Conservation (phyloP, 2,797 vertebrate species). For the Erethizon dorsatum region DNA sequence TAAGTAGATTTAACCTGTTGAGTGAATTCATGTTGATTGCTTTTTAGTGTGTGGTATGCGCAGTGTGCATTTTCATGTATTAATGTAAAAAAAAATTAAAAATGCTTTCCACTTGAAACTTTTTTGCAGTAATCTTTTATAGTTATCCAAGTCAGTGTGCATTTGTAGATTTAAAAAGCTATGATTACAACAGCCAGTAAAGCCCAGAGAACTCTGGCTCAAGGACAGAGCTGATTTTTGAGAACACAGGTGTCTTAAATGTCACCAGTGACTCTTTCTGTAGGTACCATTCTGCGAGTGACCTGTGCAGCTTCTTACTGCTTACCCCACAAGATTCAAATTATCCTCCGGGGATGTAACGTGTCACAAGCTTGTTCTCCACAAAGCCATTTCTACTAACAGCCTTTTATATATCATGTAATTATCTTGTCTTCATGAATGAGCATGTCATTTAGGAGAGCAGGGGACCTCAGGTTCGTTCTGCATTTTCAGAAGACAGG, state of each 20-base stretch:
- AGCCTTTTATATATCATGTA: neutral
- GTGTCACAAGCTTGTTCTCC: neutral
- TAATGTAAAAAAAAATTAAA: neutral
- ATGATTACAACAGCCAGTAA: neutral
- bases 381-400: neutral
- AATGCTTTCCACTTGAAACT: neutral
- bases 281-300: rapidly evolving
- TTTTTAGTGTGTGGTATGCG: neutral
- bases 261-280: neutral
- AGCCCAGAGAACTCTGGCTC: neutral
- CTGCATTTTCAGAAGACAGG: neutral
- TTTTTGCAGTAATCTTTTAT: neutral
- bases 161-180: neutral
- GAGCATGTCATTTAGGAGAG: neutral
- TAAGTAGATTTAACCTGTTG: neutral
- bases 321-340: neutral
- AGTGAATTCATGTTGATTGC: neutral
- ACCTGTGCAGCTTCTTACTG: neutral
- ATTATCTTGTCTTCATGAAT: neutral
- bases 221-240: neutral
- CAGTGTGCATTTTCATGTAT: neutral
- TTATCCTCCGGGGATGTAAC: neutral
- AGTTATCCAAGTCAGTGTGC: neutral
- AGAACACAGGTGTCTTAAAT: neutral
- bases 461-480: neutral